Base-by-base conservation (phyloP, 23 tunicate species). In the Phallusia fumigata region DNA sequence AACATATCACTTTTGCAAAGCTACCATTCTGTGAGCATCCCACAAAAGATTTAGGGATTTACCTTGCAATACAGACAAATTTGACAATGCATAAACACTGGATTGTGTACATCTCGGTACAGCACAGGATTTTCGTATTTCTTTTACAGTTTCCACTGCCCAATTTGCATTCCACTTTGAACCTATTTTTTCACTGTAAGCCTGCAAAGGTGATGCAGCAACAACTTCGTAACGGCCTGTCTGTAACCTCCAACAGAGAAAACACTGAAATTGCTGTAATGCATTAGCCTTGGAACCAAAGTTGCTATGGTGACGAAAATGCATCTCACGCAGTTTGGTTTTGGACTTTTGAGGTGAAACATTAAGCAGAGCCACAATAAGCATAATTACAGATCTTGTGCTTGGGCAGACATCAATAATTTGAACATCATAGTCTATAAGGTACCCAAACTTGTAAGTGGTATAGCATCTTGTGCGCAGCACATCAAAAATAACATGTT, bases 201-300 rank as follows among this genome's bases (percentile, higher is more conserved):
- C 79, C 2, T 69, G 76, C 33, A 94, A 74, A n/a, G 98, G 98
- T 13, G 88, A 65, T 0, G 94, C 94, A 52, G 89, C 88, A 2
- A 94, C 90, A 18, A 89, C 94, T 79, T 94, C 98, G 58, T 94
- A 94, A n/a, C 98, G 90, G 24, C 98, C 98, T 26, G 98, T 88
- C 32, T 82, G 83, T 16, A 94, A 85, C 19, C 78, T 77, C 98
- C 98, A 94, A 69, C 83, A 82, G 16, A 94, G 65, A 40, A 78
- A 86, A 82, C 89, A 94, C 64, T 94, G 90, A 53, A 91, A 88
- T 76, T 89, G 52, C 86, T 79, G 76, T 18, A 35, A 30, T 24
- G 76, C 85, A 33, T 35, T 83, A 35, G 86, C 74, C 52, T 75
- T 86, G 19, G 88, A 58, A 28, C 75, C 81, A 64, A 76, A 53